phyloP scores from a whole-genome alignment of 2,113 vertebrate genomes.

The Silurus meridionalis region DNA sequence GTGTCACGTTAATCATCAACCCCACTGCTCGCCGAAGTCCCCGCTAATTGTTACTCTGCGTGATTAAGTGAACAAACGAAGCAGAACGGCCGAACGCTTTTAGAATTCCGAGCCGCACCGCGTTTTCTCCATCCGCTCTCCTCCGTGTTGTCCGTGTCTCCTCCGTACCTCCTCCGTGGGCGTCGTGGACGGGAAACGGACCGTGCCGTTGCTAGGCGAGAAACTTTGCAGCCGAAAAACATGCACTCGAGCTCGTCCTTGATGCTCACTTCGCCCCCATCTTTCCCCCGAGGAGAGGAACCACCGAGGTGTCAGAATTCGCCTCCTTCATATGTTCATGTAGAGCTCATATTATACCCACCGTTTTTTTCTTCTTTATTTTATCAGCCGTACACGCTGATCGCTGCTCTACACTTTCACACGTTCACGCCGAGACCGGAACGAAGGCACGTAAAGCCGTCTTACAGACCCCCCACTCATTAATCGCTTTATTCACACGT shows the following conservation, averaged over 20 bases:
- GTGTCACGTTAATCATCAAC: neutral
- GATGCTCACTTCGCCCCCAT: constrained; percentile 2
- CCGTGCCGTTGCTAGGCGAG: constrained; percentile 12
- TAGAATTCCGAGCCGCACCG: neutral
- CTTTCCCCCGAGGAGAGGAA: neutral
- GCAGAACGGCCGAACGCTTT: neutral
- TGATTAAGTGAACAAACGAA: neutral
- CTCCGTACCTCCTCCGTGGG: neutral
- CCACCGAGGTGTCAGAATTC: neutral
- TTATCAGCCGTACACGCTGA: too few species aligned
- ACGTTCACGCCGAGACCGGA: neutral
- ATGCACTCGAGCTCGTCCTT: constrained; percentile 16
- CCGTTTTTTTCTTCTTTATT: constrained; percentile 20
- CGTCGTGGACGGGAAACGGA: neutral
- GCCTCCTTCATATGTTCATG: constrained; percentile 47
- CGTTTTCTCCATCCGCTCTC: neutral
- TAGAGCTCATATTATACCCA: constrained; percentile 24
- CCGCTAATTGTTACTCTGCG: neutral
- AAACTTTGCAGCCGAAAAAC: neutral
- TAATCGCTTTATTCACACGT: neutral
- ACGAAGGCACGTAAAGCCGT: neutral
- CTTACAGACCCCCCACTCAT: neutral
- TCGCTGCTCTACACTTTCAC: too few species aligned
- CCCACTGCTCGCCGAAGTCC: neutral
- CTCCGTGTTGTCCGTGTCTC: neutral